Conservation (phyloP, 2,113 vertebrate species). For the Pseudorhombus dupliciocellatus region DNA sequence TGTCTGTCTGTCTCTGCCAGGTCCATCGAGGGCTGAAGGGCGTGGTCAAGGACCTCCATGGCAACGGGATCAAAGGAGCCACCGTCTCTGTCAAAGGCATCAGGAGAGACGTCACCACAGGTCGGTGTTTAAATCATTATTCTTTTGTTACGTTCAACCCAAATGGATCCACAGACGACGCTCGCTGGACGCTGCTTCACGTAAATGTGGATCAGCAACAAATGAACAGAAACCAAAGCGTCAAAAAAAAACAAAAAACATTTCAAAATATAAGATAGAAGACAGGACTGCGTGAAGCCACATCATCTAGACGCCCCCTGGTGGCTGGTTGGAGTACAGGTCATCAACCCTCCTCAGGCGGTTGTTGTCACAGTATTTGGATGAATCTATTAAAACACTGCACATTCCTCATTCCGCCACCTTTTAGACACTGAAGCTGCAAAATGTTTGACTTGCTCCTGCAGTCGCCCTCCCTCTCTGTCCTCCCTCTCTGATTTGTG, state of each 20-base stretch:
- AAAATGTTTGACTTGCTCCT: not conserved
- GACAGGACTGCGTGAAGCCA: not conserved
- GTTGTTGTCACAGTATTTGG: not conserved
- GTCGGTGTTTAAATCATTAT: constrained; percentile 69
- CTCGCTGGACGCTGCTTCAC: too few species aligned
- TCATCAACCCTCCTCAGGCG: not conserved
- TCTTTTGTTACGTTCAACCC: not conserved
- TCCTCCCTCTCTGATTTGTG: not conserved
- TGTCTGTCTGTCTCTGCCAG: constrained; percentile 71
- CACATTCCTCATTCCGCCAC: not conserved
- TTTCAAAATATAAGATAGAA: too few species aligned
- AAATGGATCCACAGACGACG: too few species aligned
- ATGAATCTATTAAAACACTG: not conserved
- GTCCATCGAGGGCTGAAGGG: constrained; percentile 95
- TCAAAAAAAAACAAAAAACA: too few species aligned
- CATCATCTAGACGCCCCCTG: not conserved
- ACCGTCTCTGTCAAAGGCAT: constrained; percentile 88
- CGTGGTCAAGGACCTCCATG: constrained; percentile 86
- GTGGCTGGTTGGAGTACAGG: not conserved
- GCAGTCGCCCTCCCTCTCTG: not conserved
- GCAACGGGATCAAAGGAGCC: constrained; percentile 90
- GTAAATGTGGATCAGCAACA: too few species aligned
- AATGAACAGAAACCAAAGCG: not conserved
- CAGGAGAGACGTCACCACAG: constrained; percentile 91
- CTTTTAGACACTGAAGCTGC: not conserved